Percentiles rank a stretch among this genome's conserved stretches.
Evolutionary conservation across 2,888 invertebrate genomes (phyloP).

Genomic region (Rhimphoctona megacephalus): DNA sequence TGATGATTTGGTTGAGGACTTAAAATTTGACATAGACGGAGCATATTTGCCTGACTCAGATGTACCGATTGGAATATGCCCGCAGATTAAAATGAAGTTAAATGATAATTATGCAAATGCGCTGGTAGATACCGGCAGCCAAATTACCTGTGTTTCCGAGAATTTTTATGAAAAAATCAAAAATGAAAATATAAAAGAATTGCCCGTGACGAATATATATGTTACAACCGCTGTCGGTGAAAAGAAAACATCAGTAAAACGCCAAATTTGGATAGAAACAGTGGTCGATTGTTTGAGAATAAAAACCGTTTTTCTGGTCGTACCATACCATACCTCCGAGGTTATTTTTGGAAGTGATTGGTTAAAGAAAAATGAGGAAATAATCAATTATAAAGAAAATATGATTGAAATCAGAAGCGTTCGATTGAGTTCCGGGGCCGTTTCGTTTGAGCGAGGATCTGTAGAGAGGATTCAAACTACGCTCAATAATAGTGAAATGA

Average conservation of each 20-base stretch:
- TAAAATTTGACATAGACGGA: conserved; percentile 12
- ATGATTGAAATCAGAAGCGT: conserved; percentile 11
- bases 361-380: conserved; percentile 17
- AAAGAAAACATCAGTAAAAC: conserved; percentile 28
- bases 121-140: conserved; percentile 37
- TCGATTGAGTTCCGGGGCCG: conserved; percentile 3
- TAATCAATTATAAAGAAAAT: conserved; percentile 37
- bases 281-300: not conserved
- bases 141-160: conserved; percentile 38
- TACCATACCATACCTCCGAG: conserved; percentile 39
- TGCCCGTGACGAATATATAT: conserved; percentile 43
- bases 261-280: conserved; percentile 36
- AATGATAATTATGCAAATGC: not conserved
- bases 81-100: not conserved
- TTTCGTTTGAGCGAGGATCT: not conserved
- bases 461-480: too few species aligned
- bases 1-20: conserved; percentile 43
- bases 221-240: conserved; percentile 31
- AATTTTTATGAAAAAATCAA: conserved; percentile 31
- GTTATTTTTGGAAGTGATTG: conserved; percentile 55
- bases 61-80: not conserved
- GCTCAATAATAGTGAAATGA: too few species aligned
- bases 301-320: conserved; percentile 15
- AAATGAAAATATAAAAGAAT: not conserved
- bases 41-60: not conserved